phyloP scores from a whole-genome alignment of 2,888 invertebrate species.

The Acanthopleura granulata region DNA sequence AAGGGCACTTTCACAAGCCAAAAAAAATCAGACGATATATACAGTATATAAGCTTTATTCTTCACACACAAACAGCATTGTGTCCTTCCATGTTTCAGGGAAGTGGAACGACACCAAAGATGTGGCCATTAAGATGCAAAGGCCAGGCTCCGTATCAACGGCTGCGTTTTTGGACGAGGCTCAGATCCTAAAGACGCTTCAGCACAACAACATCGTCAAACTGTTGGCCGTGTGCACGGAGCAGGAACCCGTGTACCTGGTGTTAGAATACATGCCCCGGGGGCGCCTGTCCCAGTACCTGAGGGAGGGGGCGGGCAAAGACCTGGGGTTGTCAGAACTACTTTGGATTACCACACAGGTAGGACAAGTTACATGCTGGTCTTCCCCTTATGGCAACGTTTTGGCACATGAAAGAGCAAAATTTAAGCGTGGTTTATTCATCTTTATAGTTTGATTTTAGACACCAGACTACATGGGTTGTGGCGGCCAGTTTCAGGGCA shows the following conservation, averaged over 20 bases:
- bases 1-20: no score
- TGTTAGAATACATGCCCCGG: constrained; percentile 94
- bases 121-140: constrained; percentile 97
- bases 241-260: constrained; percentile 89
- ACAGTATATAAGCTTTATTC: no score
- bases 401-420: no score
- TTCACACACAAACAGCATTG: no score
- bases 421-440: no score
- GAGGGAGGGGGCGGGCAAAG: constrained; percentile 74
- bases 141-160: constrained; percentile 91
- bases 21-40: no score
- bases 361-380: constrained; percentile 3
- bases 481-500: no score
- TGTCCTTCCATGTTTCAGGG: constrained; percentile 61
- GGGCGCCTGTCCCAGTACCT: constrained; percentile 94
- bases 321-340: constrained; percentile 82
- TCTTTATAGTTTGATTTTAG: no score
- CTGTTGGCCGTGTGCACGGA: constrained; percentile 92
- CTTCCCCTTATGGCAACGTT: no score
- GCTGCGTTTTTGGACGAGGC: constrained; percentile 95
- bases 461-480: no score
- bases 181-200: constrained; percentile 66
- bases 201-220: constrained; percentile 82
- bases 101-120: constrained; percentile 95
- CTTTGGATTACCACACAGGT: constrained; percentile 95